Percentiles rank a stretch among this genome's conserved stretches.
Conservation (phyloP, 2,797 vertebrate species). For the Ctenopoma kingsleyae region DNA sequence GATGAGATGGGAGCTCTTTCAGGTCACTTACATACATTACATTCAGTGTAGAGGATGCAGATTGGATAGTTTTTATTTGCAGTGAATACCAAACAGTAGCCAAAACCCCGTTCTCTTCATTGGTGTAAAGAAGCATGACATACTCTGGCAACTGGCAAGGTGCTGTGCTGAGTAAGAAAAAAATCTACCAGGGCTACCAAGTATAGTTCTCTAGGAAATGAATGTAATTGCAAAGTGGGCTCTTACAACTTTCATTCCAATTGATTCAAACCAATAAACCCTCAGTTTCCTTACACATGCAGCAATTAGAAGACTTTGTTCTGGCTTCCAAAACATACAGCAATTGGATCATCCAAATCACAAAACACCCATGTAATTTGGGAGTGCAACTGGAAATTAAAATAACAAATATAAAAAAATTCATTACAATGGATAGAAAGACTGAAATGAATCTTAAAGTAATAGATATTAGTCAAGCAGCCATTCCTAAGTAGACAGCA, state of each 20-base stretch:
- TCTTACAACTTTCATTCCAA: conserved; percentile 8
- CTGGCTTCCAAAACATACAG: conserved; percentile 28
- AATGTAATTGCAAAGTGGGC: conserved; percentile 17
- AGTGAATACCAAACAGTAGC: conserved; percentile 57
- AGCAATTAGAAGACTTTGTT: conserved; percentile 24
- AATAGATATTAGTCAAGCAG: conserved; percentile 12
- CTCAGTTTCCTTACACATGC: not conserved
- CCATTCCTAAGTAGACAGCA: not conserved
- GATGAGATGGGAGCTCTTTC: conserved; percentile 48
- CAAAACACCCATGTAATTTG: conserved; percentile 26
- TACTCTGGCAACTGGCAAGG: conserved; percentile 5
- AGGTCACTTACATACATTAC: conserved; percentile 55
- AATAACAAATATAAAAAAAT: conserved; percentile 4
- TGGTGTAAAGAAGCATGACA: conserved; percentile 22
- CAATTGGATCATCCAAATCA: conserved; percentile 22
- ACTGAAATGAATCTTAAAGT: not conserved
- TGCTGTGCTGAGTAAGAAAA: conserved; percentile 2
- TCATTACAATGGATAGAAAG: not conserved
- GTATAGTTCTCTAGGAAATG: conserved; percentile 8
- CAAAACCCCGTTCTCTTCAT: conserved; percentile 34
- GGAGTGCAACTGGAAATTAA: conserved; percentile 23
- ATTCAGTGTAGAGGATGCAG: conserved; percentile 53
- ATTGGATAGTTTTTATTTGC: conserved; percentile 54
- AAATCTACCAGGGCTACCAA: not conserved
- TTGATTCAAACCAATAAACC: conserved; percentile 12